A percentile compares a stretch with the other conserved stretches of the same genome.
phyloP scores from a whole-genome alignment of 2,888 invertebrate genomes.

The Zhuqinia jingwanae region DNA sequence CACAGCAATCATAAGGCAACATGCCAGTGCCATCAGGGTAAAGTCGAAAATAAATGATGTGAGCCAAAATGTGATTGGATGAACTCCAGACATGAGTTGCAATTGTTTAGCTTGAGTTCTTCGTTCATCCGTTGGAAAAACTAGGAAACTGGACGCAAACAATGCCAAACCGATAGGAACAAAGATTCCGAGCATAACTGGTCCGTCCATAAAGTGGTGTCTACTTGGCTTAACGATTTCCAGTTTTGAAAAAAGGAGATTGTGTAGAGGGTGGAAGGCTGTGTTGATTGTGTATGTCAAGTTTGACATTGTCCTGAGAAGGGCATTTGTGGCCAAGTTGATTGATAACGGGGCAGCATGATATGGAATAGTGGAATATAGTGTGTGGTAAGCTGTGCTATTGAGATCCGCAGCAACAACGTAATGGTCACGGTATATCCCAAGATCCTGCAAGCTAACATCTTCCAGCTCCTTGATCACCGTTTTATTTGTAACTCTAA shows the following conservation, averaged over 20 bases:
- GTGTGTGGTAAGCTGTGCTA: constrained; percentile 34
- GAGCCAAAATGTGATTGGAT: constrained; percentile 81
- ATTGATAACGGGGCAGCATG: constrained; percentile 76
- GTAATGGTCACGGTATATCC: constrained; percentile 70
- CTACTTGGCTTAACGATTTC: constrained; percentile 70
- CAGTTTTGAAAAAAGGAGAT: constrained; percentile 71
- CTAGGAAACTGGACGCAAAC: constrained; percentile 68
- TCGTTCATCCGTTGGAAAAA: constrained; percentile 73
- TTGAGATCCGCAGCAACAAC: constrained; percentile 67
- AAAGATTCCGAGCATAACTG: constrained; percentile 65
- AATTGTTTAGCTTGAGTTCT: constrained; percentile 80
- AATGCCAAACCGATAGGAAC: constrained; percentile 71
- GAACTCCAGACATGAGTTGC: constrained; percentile 81
- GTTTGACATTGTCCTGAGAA: constrained; percentile 78
- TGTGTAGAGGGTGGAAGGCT: constrained; percentile 74
- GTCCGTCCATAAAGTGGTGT: constrained; percentile 57
- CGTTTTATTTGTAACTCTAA: constrained; percentile 23
- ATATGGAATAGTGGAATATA: constrained; percentile 74
- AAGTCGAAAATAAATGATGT: constrained; percentile 82
- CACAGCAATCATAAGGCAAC: constrained; percentile 80
- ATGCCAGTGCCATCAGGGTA: constrained; percentile 80
- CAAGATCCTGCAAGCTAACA: constrained; percentile 52
- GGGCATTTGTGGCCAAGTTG: constrained; percentile 77
- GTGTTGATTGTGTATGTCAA: constrained; percentile 63
- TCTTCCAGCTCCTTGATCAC: constrained; percentile 20